Conservation (phyloP, 2,797 vertebrate genomes). For the Acanthis flammea region DNA sequence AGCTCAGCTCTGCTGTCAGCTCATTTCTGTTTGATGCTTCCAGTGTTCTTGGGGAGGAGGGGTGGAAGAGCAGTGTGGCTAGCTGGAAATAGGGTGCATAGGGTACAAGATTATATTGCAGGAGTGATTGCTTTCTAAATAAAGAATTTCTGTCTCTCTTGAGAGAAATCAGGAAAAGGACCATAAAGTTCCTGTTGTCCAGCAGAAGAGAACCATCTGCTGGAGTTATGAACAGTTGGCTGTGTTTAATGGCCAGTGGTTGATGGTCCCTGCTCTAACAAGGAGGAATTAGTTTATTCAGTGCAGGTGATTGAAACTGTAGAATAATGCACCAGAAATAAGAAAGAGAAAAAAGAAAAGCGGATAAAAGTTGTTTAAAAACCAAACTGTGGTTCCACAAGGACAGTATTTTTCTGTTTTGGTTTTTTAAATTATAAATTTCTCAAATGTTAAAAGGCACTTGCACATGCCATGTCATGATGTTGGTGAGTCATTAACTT, state of each 20-base stretch:
- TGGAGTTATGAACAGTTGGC: conserved; percentile 15
- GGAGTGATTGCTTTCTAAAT: conserved; percentile 42
- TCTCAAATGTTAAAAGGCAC: conserved; percentile 19
- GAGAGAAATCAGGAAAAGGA: conserved; percentile 17
- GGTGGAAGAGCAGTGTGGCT: background rate
- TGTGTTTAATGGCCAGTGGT: conserved; percentile 11
- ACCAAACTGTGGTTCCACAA: background rate
- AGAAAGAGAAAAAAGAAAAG: background rate
- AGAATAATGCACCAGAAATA: background rate
- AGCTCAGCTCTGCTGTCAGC: background rate
- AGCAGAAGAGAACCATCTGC: conserved; percentile 54
- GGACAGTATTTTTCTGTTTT: background rate
- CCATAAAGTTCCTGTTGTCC: conserved; percentile 51
- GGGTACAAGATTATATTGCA: background rate
- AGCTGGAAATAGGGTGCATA: background rate
- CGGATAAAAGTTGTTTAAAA: background rate
- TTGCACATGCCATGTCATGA: background rate
- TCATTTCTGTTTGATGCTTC: background rate
- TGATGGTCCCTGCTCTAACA: background rate
- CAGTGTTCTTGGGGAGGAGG: background rate
- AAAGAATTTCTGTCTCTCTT: conserved; percentile 17
- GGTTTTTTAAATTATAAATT: background rate
- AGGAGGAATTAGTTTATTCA: conserved; percentile 2
- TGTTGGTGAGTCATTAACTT: conserved; percentile 18
- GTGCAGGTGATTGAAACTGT: background rate